phyloP scores from a whole-genome alignment of 2,113 vertebrate genomes.

The Datnioides undecimradiatus region DNA sequence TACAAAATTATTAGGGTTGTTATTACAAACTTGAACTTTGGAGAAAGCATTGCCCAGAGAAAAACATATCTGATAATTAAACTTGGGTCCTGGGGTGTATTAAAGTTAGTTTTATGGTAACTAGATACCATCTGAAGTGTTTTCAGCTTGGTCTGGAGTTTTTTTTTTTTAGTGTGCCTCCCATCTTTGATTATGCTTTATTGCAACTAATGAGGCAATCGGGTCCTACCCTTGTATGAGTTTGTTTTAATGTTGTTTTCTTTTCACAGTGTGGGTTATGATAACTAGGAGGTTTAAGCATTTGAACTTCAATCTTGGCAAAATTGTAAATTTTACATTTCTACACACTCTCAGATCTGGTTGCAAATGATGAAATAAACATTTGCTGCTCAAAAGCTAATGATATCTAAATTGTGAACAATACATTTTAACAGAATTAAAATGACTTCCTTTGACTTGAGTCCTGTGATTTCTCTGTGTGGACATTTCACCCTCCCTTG shows the following conservation, averaged over 20 bases:
- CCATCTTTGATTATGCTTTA: slow-evolving; percentile 27
- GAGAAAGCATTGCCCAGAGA: not conserved
- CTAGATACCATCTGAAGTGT: slow-evolving; percentile 9
- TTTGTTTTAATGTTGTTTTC: slow-evolving; percentile 7
- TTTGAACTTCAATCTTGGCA: slow-evolving; percentile 27
- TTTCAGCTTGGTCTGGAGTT: slow-evolving; percentile 4
- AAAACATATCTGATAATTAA: slow-evolving; percentile 11
- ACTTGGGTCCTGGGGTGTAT: not conserved
- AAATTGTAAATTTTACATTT: slow-evolving; percentile 45
- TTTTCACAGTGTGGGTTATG: not conserved
- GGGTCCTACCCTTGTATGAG: not conserved
- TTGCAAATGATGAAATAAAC: slow-evolving; percentile 56
- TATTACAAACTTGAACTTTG: not conserved
- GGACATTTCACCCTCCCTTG: slow-evolving; percentile 78
- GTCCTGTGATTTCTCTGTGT: slow-evolving; percentile 68
- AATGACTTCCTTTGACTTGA: slow-evolving; percentile 57
- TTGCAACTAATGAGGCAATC: slow-evolving; percentile 22
- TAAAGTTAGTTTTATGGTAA: slow-evolving; percentile 6
- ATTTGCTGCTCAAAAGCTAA: slow-evolving; percentile 42
- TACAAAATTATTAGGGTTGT: not conserved
- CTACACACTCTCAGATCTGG: slow-evolving; percentile 37
- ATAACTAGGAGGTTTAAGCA: slow-evolving; percentile 19
- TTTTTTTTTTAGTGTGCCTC: not conserved
- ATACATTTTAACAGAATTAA: slow-evolving; percentile 50
- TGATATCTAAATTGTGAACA: slow-evolving; percentile 55